Base-by-base conservation (phyloP, 2,888 invertebrate species). In the Oeneis ivallda region DNA sequence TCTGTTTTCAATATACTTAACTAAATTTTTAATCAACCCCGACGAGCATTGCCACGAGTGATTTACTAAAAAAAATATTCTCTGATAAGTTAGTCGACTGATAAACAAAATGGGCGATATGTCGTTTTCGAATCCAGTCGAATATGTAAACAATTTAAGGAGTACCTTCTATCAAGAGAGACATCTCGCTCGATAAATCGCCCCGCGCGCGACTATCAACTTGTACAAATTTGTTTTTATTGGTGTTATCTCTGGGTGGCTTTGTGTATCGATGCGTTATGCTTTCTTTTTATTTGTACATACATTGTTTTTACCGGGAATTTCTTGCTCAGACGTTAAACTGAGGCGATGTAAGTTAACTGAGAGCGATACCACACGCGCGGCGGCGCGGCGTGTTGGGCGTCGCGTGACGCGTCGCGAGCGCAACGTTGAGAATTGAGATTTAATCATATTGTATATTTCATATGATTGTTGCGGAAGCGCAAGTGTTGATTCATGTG, bases 101-200 rank as follows among this genome's bases (percentile, higher is more conserved):
- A 8, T 45, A n/a, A 32, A 43, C 7, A 57, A 57, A 60, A 37
- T 32, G 39, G 45, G 45, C 15, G 34, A 54, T 71, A 71, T 41
- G 59, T 54, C 69, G 54, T 65, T 68, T 67, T 57, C 64, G 41
- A 52, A 60, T 62, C 68, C 61, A 52, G 4, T 32, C n/a, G 60
- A 69, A 65, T 67, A 71, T 69, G 69, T 70, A 67, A 67, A 74
- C 81, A 79, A 84, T 84, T 83, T 85, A 83, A 80, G 77, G 79
- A 79, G 81, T 81, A 70, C 52, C 41, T 61, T 52, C 72, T 74
- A 89, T 86, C 88, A 76, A 83, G 82, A 80, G 75, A 84, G 81
- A 85, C 85, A 86, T 90, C 89, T 87, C 74, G 79, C 75, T 75
- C 87, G 87, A 90, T 89, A 89, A 89, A 89, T 87, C 83, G 84